Evolutionary conservation across 2,888 invertebrate species (phyloP).

Genomic region (Dichetophora obliterata): DNA sequence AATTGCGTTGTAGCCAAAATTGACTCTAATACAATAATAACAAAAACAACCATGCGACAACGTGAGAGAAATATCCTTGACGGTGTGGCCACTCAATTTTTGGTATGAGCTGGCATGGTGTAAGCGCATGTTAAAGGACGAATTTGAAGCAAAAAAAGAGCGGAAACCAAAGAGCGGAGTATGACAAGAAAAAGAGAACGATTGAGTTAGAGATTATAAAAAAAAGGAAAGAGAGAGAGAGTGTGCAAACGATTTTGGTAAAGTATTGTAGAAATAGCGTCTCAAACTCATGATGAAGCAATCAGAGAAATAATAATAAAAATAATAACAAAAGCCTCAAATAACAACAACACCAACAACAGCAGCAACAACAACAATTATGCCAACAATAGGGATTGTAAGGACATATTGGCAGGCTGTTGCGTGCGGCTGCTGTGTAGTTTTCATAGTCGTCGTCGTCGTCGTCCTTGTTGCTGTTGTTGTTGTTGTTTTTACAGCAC

Average conservation of each 20-base stretch:
- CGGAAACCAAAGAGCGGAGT: no score
- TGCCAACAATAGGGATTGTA: neutral
- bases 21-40: neutral
- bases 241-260: no score
- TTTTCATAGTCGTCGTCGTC: neutral
- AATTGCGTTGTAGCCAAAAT: no score
- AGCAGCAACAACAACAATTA: neutral
- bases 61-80: neutral
- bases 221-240: no score
- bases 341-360: conserved; percentile 9
- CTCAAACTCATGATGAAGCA: neutral
- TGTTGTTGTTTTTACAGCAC: conserved; percentile 19
- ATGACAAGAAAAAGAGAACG: no score
- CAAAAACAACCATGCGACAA: neutral
- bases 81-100: neutral
- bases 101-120: no score
- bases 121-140: no score
- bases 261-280: no score
- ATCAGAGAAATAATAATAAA: conserved; percentile 22
- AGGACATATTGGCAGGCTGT: conserved; percentile 20
- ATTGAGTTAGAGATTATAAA: no score
- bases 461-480: neutral
- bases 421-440: conserved; percentile 8
- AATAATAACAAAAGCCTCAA: conserved; percentile 16
- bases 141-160: no score